phyloP scores from a whole-genome alignment of 2,797 vertebrate species.

The Periparus ater region DNA sequence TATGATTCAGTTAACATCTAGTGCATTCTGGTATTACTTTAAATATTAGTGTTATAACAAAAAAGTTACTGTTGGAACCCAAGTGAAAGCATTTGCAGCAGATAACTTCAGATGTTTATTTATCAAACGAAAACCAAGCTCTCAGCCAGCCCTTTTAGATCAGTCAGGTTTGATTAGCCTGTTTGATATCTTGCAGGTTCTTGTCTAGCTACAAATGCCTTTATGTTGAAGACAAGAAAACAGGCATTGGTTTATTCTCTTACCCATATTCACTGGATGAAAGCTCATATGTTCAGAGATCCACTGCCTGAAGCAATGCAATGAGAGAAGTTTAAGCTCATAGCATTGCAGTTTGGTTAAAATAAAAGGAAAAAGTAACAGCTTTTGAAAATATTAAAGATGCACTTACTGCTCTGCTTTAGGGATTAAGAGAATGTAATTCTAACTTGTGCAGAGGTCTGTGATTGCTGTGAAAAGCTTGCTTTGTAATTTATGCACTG shows the following conservation, averaged over 20 bases:
- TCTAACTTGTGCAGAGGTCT: constrained; percentile 2
- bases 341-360: not conserved
- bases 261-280: not conserved
- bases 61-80: not conserved
- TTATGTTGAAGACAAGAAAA: not conserved
- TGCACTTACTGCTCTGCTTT: not conserved
- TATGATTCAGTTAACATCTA: not conserved
- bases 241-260: not conserved
- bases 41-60: constrained; percentile 25
- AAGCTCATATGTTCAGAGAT: not conserved
- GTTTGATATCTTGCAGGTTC: not conserved
- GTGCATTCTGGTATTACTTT: not conserved
- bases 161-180: constrained; percentile 9
- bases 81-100: constrained; percentile 21
- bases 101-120: not conserved
- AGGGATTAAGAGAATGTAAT: not conserved
- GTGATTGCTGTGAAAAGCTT: not conserved
- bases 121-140: not conserved
- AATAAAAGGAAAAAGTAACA: not conserved
- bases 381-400: constrained; percentile 3
- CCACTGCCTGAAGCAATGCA: not conserved
- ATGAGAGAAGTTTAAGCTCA: not conserved
- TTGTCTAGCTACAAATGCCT: not conserved
- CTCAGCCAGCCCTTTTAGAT: not conserved
- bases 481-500: constrained; percentile 34